Percentiles rank a stretch among this genome's conserved stretches.
Evolutionary conservation across 1,140 invertebrate genomes (phyloP).

Genomic region (Heliconius hewitsoni): DNA sequence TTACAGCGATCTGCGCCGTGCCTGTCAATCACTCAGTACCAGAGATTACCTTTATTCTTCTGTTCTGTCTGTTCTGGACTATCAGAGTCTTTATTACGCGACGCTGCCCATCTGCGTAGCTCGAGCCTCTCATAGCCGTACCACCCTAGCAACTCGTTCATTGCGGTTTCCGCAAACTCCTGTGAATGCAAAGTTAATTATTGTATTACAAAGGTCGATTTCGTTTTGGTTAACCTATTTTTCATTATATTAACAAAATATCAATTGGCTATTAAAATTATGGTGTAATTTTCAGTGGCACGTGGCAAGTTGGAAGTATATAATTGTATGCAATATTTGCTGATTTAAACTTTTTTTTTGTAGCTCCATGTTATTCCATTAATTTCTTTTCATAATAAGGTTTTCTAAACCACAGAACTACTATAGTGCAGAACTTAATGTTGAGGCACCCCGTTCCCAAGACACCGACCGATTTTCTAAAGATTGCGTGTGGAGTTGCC

Average conservation of each 20-base stretch:
- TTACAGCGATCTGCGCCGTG: too few relatives aligned
- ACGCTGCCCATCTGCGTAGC: constrained; percentile 66
- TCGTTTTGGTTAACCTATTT: not conserved
- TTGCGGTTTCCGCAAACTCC: constrained; percentile 94
- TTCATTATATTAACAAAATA: not conserved
- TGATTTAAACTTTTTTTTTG: too few relatives aligned
- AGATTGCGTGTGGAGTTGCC: too few relatives aligned
- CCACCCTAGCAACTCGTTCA: constrained; percentile 94
- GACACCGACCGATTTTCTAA: too few relatives aligned
- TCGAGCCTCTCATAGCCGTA: constrained; percentile 88
- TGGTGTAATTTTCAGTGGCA: not conserved
- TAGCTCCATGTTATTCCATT: too few relatives aligned
- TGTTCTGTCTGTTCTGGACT: constrained; percentile 64
- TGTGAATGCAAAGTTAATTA: constrained; percentile 60
- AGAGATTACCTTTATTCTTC: constrained; percentile 65
- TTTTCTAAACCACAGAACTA: too few relatives aligned
- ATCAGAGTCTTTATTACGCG: constrained; percentile 56
- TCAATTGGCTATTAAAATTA: not conserved
- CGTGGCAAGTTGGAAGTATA: not conserved
- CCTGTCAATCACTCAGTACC: too few relatives aligned
- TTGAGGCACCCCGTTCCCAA: too few relatives aligned
- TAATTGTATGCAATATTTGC: too few relatives aligned
- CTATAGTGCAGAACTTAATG: too few relatives aligned
- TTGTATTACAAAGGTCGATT: constrained; percentile 1
- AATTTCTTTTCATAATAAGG: too few relatives aligned